phyloP scores from a whole-genome alignment of 2,113 vertebrate species.

The Atrichornis clamosus region DNA sequence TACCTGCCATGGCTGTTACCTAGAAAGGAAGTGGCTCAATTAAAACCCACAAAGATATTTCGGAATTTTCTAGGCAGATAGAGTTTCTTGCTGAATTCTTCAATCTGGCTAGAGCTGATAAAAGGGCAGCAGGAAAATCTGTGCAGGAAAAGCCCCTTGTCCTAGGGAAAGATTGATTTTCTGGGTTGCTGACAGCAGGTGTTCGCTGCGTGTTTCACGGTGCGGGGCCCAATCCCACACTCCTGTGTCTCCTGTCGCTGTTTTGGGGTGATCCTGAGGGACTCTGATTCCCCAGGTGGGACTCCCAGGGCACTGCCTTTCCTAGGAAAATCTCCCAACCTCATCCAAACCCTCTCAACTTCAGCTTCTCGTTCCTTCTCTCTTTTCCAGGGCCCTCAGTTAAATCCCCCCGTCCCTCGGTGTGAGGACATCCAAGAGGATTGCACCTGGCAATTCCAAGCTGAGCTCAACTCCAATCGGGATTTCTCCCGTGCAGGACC shows the following conservation, averaged over 20 bases:
- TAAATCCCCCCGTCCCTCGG: neutral
- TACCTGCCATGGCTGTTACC: neutral
- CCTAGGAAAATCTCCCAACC: neutral
- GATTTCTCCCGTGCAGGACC: neutral
- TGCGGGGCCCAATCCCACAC: rapidly evolving
- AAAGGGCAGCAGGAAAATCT: neutral
- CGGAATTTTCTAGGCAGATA: neutral
- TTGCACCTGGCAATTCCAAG: neutral
- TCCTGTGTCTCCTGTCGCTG: rapidly evolving
- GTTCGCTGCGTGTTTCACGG: neutral
- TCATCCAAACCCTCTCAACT: neutral
- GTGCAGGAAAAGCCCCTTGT: neutral
- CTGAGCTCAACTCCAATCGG: neutral
- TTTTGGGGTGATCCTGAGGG: neutral
- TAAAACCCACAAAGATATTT: neutral
- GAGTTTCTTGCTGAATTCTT: neutral
- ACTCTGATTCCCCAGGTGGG: neutral
- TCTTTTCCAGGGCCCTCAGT: neutral
- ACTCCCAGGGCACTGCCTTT: neutral
- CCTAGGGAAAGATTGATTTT: neutral
- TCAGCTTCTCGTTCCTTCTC: too few species aligned
- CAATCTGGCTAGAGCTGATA: neutral
- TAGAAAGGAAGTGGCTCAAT: neutral
- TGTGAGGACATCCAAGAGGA: neutral
- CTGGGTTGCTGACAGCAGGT: neutral